A percentile compares a stretch with the other conserved stretches of the same genome.
These are phyloP conservation scores for Micrastur ruficollis DNA, from an alignment of 2,797 vertebrate species.

Conservation along the genomic window DNA sequence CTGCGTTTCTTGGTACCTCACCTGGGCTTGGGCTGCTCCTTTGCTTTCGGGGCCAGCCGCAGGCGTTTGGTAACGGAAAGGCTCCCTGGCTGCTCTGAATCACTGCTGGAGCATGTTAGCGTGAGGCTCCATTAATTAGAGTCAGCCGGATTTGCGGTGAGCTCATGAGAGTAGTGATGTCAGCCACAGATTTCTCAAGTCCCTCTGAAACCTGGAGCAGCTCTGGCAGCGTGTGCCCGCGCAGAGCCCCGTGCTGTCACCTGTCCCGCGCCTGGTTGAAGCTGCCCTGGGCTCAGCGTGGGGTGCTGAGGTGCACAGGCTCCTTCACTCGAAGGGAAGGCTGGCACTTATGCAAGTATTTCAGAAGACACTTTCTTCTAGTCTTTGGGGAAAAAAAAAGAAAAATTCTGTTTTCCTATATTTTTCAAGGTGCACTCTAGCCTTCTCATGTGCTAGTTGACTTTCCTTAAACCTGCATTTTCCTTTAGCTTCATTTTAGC, in stretches of 20 bases:
- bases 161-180: not conserved
- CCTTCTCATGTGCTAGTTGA: not conserved
- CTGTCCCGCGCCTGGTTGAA: fast-evolving
- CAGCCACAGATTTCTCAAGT: not conserved
- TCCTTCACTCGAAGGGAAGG: not conserved
- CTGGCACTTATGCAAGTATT: not conserved
- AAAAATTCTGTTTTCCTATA: not conserved
- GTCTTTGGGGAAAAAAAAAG: not conserved
- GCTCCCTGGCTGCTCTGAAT: not conserved
- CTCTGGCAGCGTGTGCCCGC: not conserved
- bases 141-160: not conserved
- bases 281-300: not conserved
- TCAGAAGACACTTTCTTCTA: not conserved
- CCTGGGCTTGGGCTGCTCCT: not conserved
- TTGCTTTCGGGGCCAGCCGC: not conserved
- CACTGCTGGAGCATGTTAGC: not conserved
- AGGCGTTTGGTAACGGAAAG: not conserved
- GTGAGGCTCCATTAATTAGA: not conserved
- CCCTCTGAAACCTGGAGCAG: not conserved
- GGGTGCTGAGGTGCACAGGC: no score
- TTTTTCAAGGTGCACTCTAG: not conserved
- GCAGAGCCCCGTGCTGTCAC: not conserved
- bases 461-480: not conserved
- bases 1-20: not conserved
- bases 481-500: not conserved